Evolutionary conservation across 2,888 invertebrate genomes (phyloP).

Genomic region (Acronicta alni): DNA sequence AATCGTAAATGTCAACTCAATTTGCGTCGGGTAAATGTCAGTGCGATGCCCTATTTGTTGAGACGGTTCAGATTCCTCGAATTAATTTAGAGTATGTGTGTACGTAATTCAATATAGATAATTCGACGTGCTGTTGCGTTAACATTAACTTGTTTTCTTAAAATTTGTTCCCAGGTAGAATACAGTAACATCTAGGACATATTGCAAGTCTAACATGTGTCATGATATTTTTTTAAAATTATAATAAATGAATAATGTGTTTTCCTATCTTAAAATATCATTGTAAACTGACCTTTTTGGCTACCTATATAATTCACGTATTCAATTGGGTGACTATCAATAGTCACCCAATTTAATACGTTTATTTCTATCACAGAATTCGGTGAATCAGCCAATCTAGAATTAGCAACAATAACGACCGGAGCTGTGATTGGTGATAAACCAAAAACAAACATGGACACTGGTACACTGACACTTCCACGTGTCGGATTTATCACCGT

Average conservation of each 20-base stretch:
- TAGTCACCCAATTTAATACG: constrained; percentile 32
- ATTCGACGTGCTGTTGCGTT: too few species aligned
- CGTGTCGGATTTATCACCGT: constrained; percentile 43
- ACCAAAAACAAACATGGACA: constrained; percentile 54
- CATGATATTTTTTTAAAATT: too few species aligned
- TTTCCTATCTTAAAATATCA: constrained; percentile 22
- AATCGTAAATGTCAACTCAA: constrained; percentile 45
- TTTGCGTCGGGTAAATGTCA: constrained; percentile 44
- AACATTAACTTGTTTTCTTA: too few species aligned
- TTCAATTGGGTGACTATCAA: too few species aligned
- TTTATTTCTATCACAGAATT: constrained; percentile 41
- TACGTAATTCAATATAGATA: too few species aligned
- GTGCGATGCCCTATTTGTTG: constrained; percentile 22
- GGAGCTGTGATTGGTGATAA: constrained; percentile 32
- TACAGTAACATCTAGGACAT: too few species aligned
- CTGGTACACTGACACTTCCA: constrained; percentile 41
- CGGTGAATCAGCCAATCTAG: constrained; percentile 48
- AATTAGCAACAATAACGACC: constrained; percentile 44
- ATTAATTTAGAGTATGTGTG: neutral
- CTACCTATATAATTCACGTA: constrained; percentile 26
- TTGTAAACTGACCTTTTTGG: constrained; percentile 25
- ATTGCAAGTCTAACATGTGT: too few species aligned
- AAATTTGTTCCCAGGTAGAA: too few species aligned
- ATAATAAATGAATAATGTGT: constrained; percentile 15
- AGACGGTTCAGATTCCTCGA: constrained; percentile 4